Evolutionary conservation across 2,113 vertebrate species (phyloP), one percentile per base, ranked within the genome.

Genomic region (Ciconia boyciana): DNA sequence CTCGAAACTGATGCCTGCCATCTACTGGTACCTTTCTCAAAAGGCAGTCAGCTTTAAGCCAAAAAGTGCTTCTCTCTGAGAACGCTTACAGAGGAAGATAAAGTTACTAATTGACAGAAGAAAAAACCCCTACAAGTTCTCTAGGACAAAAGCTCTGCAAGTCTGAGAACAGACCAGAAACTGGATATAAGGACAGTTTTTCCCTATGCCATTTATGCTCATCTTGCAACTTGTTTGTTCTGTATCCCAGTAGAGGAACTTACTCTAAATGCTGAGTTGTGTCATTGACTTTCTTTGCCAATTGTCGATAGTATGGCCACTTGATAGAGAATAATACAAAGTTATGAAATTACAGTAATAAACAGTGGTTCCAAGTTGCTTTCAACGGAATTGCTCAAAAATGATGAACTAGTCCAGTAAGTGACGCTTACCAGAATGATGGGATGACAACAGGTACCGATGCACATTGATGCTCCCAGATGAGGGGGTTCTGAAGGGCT

Each of bases 1-100:
- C 48, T 72, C 3, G 36, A 91, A 91, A 89, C 31, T 7, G 19
- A 18, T 62, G 93, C 61, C 96, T 94, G 96, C 96, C 96, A 96
- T 74, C 96, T 97, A 75, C 94, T 84, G 96, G 94, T 80, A 34
- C 18, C 36, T 82, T 54, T 28, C 80, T 84, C 83, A 44, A 96
- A 89, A 36, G 11, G 68, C 96, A 93, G 41, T 6, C 48, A 5
- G 11, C 60, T 87, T 84, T 31, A 34, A 75, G 16, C 10, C 34
- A 44, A 68, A 94, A 79, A 29, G 39, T 1, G 2, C 44, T 2
- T 28, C 32, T 58, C 39, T 60, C 29, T 3, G 15, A 25, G 58
- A 24, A 44, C 36, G 32, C 21, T 69, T 15, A 16, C 3, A 16
- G 34, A 43, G 34, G 61, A 46, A 44, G 9, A 31, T 10, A 0